Percentiles rank a stretch among this genome's conserved stretches.
Conservation (phyloP, 2,888 invertebrate genomes). For the Muschampia plurimacula region DNA sequence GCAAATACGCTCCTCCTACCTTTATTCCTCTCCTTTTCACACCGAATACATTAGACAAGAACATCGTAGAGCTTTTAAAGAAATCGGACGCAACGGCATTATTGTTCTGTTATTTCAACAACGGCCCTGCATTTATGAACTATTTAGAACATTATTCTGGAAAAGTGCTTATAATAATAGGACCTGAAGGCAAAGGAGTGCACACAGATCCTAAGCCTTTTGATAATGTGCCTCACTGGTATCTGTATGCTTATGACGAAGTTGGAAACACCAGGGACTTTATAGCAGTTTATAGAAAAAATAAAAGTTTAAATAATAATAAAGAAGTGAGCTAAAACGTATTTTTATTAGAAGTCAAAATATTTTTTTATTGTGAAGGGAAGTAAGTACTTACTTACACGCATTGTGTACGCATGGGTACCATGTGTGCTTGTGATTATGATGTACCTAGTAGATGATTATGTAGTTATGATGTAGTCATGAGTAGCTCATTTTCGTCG, state of each 20-base stretch:
- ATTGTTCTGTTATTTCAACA: constrained; percentile 94
- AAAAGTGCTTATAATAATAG: constrained; percentile 89
- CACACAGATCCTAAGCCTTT: constrained; percentile 91
- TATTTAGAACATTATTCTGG: constrained; percentile 89
- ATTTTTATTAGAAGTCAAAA: not conserved
- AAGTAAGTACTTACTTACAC: too few species aligned
- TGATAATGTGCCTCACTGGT: constrained; percentile 85
- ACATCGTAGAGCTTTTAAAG: constrained; percentile 68
- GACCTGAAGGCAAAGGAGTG: constrained; percentile 87
- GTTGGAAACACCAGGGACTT: constrained; percentile 87
- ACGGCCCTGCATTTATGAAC: constrained; percentile 87
- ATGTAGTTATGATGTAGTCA: too few species aligned
- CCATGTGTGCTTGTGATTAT: too few species aligned
- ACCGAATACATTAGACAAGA: constrained; percentile 64
- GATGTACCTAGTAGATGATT: too few species aligned
- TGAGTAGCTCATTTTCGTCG: too few species aligned
- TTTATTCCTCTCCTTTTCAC: constrained; percentile 89
- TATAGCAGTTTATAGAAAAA: constrained; percentile 85
- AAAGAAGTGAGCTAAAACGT: not conserved
- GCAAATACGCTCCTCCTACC: constrained; percentile 89
- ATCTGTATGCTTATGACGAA: constrained; percentile 82
- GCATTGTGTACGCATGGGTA: too few species aligned
- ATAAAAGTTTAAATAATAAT: constrained; percentile 13
- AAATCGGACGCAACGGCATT: constrained; percentile 82
- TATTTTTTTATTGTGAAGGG: not conserved